phyloP scores from a whole-genome alignment of 1,140 invertebrate genomes.

The Tetramorium parvispinum region DNA sequence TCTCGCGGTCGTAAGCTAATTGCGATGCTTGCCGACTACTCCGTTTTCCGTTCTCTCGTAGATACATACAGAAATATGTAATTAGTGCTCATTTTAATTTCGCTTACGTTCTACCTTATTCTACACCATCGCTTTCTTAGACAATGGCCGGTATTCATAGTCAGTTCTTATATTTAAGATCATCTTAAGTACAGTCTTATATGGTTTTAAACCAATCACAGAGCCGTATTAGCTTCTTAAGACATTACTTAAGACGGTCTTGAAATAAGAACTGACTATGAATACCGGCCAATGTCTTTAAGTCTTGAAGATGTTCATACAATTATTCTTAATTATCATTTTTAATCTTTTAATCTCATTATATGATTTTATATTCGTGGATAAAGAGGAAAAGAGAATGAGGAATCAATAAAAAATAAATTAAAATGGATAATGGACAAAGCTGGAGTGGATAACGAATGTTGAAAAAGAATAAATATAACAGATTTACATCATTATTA shows the following conservation, averaged over 20 bases:
- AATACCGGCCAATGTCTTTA: not conserved
- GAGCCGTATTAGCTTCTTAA: too few relatives aligned
- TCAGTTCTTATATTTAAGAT: too few relatives aligned
- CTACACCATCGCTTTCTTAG: too few relatives aligned
- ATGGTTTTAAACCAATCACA: too few relatives aligned
- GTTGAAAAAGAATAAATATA: not conserved
- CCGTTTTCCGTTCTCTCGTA: too few relatives aligned
- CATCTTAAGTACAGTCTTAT: too few relatives aligned
- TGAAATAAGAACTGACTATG: too few relatives aligned
- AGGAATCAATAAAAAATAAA: not conserved
- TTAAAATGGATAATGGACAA: not conserved
- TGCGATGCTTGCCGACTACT: not conserved
- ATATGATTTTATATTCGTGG: not conserved
- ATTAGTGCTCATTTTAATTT: too few relatives aligned
- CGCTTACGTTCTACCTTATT: too few relatives aligned
- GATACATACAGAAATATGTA: too few relatives aligned
- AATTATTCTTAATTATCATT: not conserved
- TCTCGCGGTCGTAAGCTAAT: not conserved
- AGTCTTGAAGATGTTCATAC: not conserved
- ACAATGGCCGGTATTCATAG: too few relatives aligned
- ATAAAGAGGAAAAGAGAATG: not conserved
- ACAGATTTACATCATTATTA: not conserved
- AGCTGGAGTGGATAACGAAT: not conserved
- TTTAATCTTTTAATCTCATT: not conserved
- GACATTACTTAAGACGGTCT: too few relatives aligned